Base-by-base conservation (phyloP, 2,888 invertebrate species). In the Caenorhabditis doughertyi region DNA sequence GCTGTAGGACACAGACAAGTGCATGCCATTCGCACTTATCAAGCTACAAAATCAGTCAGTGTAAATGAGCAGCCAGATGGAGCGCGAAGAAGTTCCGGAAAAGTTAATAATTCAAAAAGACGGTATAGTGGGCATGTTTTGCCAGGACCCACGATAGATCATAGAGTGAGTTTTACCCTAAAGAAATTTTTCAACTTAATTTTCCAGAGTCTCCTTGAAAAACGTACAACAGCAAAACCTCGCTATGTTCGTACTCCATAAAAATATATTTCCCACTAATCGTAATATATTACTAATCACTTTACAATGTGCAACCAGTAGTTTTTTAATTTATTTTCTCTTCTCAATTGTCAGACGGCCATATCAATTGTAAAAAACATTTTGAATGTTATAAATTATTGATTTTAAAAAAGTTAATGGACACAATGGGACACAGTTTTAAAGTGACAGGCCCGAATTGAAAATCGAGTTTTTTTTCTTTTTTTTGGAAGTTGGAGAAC, bases 241-340 rank as follows among this genome's bases (percentile, higher is more conserved):
- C 79, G 79, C n/a, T 71, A 70, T 21, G 79, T 79, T n/a, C 79
- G 64, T 49, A 27, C 71, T 64, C 79, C 79, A 79, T 79, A 49
- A 79, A 55, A n/a, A n/a, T n/a, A n/a, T n/a, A n/a, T n/a, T n/a
- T n/a, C n/a, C n/a, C n/a, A n/a, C n/a, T n/a, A n/a, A n/a, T n/a
- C n/a, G n/a, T n/a, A n/a, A n/a, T n/a, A n/a, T n/a, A n/a, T n/a
- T n/a, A n/a, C n/a, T n/a, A n/a, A n/a, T n/a, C n/a, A n/a, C n/a
- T n/a, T n/a, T n/a, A n/a, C n/a, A n/a, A n/a, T n/a, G n/a, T n/a
- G n/a, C n/a, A n/a, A n/a, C n/a, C n/a, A n/a, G n/a, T n/a, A n/a
- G n/a, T n/a, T n/a, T n/a, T n/a, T n/a, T n/a, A n/a, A n/a, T n/a
- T n/a, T n/a, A n/a, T n/a, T n/a, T n/a, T n/a, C n/a, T n/a, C n/a